These are phyloP conservation scores for Pristis pectinata DNA, from an alignment of 2,797 vertebrate species.

Conservation along the genomic window DNA sequence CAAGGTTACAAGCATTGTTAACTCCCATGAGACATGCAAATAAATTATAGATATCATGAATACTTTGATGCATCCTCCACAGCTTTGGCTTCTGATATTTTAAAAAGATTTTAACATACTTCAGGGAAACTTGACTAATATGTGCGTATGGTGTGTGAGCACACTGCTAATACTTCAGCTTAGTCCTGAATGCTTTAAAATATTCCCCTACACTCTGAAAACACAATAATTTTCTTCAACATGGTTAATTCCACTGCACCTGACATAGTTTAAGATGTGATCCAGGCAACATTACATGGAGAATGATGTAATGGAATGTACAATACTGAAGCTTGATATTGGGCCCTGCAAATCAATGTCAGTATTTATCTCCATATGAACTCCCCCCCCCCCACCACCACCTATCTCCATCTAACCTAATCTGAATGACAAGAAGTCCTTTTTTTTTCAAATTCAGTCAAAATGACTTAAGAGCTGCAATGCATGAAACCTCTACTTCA, in stretches of 20 bases:
- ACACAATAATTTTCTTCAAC: too few species aligned
- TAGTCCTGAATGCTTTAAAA: not conserved
- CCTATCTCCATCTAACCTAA: too few species aligned
- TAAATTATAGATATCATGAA: not conserved
- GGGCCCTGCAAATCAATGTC: too few species aligned
- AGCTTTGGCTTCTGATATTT: not conserved
- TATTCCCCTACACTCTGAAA: not conserved
- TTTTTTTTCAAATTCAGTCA: too few species aligned
- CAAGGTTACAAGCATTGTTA: not conserved
- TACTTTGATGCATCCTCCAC: not conserved
- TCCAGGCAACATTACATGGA: not conserved
- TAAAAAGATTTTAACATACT: not conserved
- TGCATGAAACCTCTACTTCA: too few species aligned
- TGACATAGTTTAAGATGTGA: not conserved
- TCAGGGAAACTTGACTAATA: not conserved
- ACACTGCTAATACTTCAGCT: not conserved
- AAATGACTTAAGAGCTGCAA: too few species aligned
- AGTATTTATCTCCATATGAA: too few species aligned
- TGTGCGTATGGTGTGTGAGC: not conserved
- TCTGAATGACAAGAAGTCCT: too few species aligned
- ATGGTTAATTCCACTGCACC: not conserved
- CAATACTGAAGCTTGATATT: too few species aligned
- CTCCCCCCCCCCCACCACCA: too few species aligned
- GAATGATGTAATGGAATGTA: too few species aligned
- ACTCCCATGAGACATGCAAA: not conserved